Evolutionary conservation across 2,888 invertebrate genomes (phyloP), one percentile per base, ranked within the genome.

Genomic region (Lithophane socia): DNA sequence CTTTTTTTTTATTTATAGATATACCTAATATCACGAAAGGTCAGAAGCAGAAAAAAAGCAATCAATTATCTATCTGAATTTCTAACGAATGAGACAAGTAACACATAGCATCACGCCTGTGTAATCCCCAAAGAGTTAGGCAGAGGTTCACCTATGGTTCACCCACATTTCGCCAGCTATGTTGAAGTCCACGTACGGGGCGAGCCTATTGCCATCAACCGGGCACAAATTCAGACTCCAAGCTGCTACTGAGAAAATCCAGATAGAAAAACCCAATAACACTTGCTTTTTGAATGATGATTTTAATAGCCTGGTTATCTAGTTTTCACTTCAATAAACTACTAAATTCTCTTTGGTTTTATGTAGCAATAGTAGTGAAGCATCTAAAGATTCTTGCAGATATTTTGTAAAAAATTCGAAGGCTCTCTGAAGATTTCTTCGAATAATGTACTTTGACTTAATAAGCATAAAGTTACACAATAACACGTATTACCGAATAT

Each of bases 401-500:
- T 13, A 37, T 76, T 44, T n/a, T 29, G 5, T 13, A 12, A 37
- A 10, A n/a, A 7, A 24, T 24, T 7, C 49, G 3, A 18, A 67
- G 52, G 2, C 52, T 66, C 37, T 58, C 13, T 24, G 9, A 52
- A 49, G 13, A 61, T 8, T 12, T 42, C 9, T 56, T n/a, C 21
- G 64, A 44, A 54, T 61, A 69, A 68, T 63, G 3, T 21, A 69
- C 16, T 64, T 74, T 52, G 68, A 70, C 68, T 42, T 44, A 73
- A 74, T 54, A 78, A 67, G 69, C 24, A 68, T 58, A 76, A 80
- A 85, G 44, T 72, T 70, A 63, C 54, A 69, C 52, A 77, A 83
- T 88, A 90, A 87, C 90, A 92, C 89, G 89, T 88, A 73, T 82
- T 88, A 86, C 87, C 80, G 84, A 87, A 88, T 85, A 82, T 85